Percentiles rank a stretch among this genome's conserved stretches.
phyloP scores from a whole-genome alignment of 2,888 invertebrate genomes.

The Dasypolia templi region DNA sequence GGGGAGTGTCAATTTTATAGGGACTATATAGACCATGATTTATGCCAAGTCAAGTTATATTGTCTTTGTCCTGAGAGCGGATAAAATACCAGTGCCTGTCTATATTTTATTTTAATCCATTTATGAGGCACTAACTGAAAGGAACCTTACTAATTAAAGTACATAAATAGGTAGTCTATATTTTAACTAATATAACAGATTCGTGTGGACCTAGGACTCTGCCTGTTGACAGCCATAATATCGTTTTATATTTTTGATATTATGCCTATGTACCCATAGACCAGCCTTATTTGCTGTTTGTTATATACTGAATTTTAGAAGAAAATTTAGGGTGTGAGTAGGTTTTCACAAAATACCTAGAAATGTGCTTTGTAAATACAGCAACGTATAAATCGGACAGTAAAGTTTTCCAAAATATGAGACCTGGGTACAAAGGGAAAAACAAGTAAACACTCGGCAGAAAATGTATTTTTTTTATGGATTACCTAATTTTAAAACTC shows the following conservation, averaged over 20 bases:
- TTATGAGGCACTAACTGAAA: background rate
- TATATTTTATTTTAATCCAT: background rate
- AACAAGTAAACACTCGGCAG: background rate
- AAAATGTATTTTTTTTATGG: background rate
- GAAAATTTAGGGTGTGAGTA: too few species aligned
- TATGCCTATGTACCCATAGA: too few species aligned
- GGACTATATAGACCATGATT: constrained; percentile 15
- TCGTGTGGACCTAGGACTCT: too few species aligned
- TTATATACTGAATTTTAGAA: too few species aligned
- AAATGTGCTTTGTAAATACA: too few species aligned
- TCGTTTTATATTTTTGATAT: too few species aligned
- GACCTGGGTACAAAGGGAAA: background rate
- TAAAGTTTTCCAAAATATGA: background rate
- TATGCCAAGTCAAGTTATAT: background rate
- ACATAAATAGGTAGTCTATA: background rate
- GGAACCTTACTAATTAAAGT: background rate
- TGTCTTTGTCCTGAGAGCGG: background rate
- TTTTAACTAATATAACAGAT: background rate
- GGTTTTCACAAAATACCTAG: too few species aligned
- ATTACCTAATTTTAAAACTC: background rate
- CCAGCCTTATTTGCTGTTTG: too few species aligned
- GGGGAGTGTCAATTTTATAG: constrained; percentile 18
- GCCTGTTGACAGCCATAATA: too few species aligned
- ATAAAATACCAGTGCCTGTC: background rate
- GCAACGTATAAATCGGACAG: too few species aligned